Conservation (phyloP, 2,113 vertebrate genomes). For the Pterocles orientalis region DNA sequence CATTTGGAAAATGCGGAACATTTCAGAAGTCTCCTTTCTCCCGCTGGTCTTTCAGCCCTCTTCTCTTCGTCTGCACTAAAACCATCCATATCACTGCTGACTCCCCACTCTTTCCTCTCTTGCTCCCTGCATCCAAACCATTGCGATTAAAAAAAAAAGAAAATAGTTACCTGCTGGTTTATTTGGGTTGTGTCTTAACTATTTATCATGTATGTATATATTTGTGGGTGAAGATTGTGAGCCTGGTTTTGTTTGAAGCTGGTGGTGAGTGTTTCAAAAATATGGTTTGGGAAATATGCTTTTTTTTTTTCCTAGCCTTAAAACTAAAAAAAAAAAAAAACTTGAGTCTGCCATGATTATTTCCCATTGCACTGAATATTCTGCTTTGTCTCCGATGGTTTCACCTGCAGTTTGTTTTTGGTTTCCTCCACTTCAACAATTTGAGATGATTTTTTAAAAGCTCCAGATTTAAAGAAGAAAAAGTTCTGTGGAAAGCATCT, state of each 20-base stretch:
- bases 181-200: slow-evolving; percentile 59
- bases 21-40: slow-evolving; percentile 68
- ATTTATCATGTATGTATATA: slow-evolving; percentile 76
- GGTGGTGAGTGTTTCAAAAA: slow-evolving; percentile 60
- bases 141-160: slow-evolving; percentile 33
- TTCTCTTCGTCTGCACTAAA: slow-evolving; percentile 59
- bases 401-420: slow-evolving; percentile 75
- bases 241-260: slow-evolving; percentile 64
- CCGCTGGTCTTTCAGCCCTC: slow-evolving; percentile 21
- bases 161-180: slow-evolving; percentile 54
- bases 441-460: slow-evolving; percentile 73
- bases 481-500: slow-evolving; percentile 43
- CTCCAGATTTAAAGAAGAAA: slow-evolving; percentile 72
- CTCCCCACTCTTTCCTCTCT: neutral
- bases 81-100: slow-evolving; percentile 21
- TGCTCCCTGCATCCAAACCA: slow-evolving; percentile 41
- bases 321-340: slow-evolving; percentile 75
- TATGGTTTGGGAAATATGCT: slow-evolving; percentile 70
- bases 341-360: slow-evolving; percentile 72
- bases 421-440: slow-evolving; percentile 70
- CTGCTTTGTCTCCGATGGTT: slow-evolving; percentile 79
- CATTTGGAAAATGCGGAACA: slow-evolving; percentile 63
- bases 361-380: slow-evolving; percentile 91
- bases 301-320: slow-evolving; percentile 79
- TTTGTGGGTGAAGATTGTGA: slow-evolving; percentile 70